phyloP scores from a whole-genome alignment of 2,797 vertebrate genomes.

The Sciurus carolinensis region DNA sequence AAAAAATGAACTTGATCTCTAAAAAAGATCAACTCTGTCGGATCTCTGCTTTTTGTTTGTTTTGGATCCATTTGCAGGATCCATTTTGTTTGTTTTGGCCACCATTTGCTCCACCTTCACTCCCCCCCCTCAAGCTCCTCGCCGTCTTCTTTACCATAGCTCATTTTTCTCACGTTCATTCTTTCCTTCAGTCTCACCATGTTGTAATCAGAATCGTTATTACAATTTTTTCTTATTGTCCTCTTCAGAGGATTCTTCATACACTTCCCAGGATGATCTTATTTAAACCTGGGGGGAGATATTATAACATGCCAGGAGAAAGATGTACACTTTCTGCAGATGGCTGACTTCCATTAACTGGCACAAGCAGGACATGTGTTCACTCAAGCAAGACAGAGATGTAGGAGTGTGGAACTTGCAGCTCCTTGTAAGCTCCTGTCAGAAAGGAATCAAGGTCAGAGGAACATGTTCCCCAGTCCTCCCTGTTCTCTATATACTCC shows the following conservation, averaged over 20 bases:
- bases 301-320: background rate
- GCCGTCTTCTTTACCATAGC: rapidly evolving
- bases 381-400: background rate
- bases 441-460: rapidly evolving
- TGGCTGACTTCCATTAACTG: background rate
- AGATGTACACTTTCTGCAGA: background rate
- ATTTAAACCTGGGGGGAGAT: background rate
- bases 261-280: background rate
- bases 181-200: no score
- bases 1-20: slow-evolving; percentile 94
- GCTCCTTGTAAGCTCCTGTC: background rate
- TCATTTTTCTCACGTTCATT: background rate
- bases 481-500: background rate
- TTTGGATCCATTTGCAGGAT: no score
- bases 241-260: background rate
- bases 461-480: rapidly evolving
- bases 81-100: no score
- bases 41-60: slow-evolving; percentile 93
- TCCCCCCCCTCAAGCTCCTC: background rate
- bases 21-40: slow-evolving; percentile 94
- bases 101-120: background rate
- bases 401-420: background rate
- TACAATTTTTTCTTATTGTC: background rate
- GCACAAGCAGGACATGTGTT: rapidly evolving
- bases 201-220: background rate